Evolutionary conservation across 2,113 vertebrate genomes (phyloP).

Genomic region (Hydrochoerus hydrochaeris): DNA sequence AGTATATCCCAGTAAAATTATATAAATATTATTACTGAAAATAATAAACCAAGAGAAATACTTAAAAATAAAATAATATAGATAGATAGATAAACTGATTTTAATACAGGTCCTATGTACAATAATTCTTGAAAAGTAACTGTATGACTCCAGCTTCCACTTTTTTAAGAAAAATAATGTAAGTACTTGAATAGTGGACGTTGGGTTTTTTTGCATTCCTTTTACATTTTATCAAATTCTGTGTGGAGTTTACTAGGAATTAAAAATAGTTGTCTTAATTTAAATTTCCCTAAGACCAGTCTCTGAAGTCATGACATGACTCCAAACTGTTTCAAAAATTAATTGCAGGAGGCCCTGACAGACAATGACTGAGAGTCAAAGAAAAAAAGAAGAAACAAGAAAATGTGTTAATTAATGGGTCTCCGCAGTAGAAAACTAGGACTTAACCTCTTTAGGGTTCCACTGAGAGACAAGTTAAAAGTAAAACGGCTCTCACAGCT

Average conservation of each 20-base stretch:
- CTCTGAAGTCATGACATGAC: background rate
- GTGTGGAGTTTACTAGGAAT: background rate
- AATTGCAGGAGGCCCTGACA: background rate
- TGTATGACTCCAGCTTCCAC: background rate
- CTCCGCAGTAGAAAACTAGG: background rate
- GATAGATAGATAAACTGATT: background rate
- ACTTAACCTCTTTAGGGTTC: background rate
- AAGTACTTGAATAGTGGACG: background rate
- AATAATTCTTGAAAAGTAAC: background rate
- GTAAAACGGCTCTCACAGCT: background rate
- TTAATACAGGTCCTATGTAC: background rate
- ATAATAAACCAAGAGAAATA: background rate
- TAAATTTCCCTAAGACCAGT: background rate
- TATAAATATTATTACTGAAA: background rate
- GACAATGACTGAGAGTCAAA: background rate
- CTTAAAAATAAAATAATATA: background rate
- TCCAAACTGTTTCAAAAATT: background rate
- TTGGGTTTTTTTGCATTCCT: background rate
- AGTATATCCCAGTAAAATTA: background rate
- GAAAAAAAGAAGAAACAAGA: background rate
- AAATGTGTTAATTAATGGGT: background rate
- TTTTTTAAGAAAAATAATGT: background rate
- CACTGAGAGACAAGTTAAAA: background rate
- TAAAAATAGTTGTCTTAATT: background rate
- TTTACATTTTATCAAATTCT: background rate